Evolutionary conservation across 1,140 invertebrate genomes (phyloP), one percentile per base, ranked within the genome.

Genomic region (Drosophila willistoni): DNA sequence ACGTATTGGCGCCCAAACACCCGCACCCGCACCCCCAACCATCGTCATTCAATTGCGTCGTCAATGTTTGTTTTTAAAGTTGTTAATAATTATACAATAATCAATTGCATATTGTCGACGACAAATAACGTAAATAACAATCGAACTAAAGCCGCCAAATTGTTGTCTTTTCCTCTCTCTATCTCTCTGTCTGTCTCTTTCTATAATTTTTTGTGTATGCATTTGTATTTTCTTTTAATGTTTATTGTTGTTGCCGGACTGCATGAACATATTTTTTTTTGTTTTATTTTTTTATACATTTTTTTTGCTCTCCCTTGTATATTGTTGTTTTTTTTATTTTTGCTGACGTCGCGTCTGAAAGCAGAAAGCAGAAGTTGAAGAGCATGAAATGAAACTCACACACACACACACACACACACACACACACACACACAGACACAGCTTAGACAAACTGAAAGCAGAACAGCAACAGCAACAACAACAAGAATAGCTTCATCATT

Each of bases 71-170:
- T 55, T 71, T 71, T 64, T 71, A 77, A 74, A 67, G 42, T 75
- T 78, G 71, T 78, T 78, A 75, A 75, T 71, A 69, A 75, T 60
- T 64, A 29, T 61, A 68, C 67, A 71, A 78, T 71, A 75, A 67
- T 62, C 69, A 44, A 63, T 51, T 61, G 51, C 41, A 67, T 64
- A 72, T 76, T 41, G 14, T 76, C 51, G 14, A 12, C 59, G 19
- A 6, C 25, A 25, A 25, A 41, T n/a, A 19, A 12, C 25, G 34
- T 13, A 34, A 64, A 59, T 64, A 70, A 12, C 10, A 39, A 39
- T 39, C 12, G 12, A 39, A 12, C 3, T 39, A 13, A 39, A 39
- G 36, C 36, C 36, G 36, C 36, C 36, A 39, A 39, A 39, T 39
- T 12, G 34, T 12, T 39, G 36, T 39, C 12, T 39, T 13, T 13